These are phyloP conservation scores for Diacarnus erythraeanus DNA, from an alignment of 37 sponge, comb jelly and placozoan species.

Conservation along the genomic window DNA sequence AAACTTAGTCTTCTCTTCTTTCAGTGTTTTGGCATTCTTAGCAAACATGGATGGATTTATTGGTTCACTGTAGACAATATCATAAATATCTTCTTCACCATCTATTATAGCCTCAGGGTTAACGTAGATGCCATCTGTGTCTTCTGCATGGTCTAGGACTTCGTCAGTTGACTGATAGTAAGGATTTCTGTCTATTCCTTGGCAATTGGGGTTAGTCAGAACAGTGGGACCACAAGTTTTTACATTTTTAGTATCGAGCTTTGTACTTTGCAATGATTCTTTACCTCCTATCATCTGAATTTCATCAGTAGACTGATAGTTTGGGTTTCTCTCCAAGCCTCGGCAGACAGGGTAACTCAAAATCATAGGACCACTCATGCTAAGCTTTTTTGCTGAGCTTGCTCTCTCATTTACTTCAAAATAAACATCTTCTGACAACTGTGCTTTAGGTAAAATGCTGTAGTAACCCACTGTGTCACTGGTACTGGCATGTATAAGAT, in stretches of 20 bases:
- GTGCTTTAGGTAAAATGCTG: background rate
- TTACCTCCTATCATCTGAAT: no score
- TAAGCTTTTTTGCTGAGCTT: background rate
- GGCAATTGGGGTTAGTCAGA: no score
- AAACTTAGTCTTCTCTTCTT: background rate
- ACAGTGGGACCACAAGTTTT: no score
- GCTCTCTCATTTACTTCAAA: background rate
- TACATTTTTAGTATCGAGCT: no score
- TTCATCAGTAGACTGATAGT: background rate
- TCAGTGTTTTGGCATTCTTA: background rate
- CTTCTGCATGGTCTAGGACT: background rate
- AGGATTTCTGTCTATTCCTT: no score
- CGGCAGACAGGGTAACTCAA: background rate
- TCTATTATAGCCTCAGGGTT: background rate
- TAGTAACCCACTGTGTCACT: background rate
- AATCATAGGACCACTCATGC: background rate
- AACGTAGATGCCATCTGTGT: background rate
- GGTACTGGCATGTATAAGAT: background rate
- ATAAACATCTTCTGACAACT: background rate
- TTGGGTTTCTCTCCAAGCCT: background rate
- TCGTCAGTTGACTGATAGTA: no score
- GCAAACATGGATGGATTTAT: conserved; percentile 9
- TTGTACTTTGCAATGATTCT: no score
- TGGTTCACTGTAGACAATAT: conserved; percentile 30
- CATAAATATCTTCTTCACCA: background rate